Conservation (phyloP, 1,140 invertebrate species). For the Penaeus chinensis region DNA sequence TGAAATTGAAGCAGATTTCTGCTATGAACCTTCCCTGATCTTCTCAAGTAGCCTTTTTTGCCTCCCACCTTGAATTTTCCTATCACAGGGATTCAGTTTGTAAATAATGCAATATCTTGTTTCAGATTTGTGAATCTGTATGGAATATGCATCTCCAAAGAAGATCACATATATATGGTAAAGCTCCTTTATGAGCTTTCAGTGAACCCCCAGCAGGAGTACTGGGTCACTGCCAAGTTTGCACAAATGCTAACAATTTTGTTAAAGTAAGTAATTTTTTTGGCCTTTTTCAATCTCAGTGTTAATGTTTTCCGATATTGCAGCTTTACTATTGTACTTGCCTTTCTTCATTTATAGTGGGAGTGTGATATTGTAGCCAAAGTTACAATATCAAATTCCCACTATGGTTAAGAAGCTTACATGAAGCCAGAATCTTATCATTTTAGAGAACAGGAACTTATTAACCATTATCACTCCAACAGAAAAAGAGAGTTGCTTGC, state of each 20-base stretch:
- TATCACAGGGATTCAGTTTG: constrained; percentile 7
- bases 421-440: background rate
- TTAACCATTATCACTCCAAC: constrained; percentile 16
- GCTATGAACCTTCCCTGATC: no score
- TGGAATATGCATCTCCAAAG: constrained; percentile 79
- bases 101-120: constrained; percentile 64
- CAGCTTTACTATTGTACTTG: no score
- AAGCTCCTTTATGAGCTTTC: constrained; percentile 84
- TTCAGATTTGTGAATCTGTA: constrained; percentile 69
- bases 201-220: constrained; percentile 81
- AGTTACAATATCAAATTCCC: no score
- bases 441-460: background rate
- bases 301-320: no score
- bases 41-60: no score
- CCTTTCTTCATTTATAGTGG: no score
- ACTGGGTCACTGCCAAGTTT: constrained; percentile 78
- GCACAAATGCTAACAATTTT: constrained; percentile 72
- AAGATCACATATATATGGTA: constrained; percentile 90
- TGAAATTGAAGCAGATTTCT: no score
- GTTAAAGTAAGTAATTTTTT: constrained; percentile 68
- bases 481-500: constrained; percentile 83
- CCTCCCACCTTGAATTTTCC: no score
- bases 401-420: background rate
- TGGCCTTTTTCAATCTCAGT: background rate
- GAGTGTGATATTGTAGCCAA: no score